Evolutionary conservation across 2,797 vertebrate species (phyloP), one percentile per base, ranked within the genome.

Genomic region (Sebastes kiyomatsui): DNA sequence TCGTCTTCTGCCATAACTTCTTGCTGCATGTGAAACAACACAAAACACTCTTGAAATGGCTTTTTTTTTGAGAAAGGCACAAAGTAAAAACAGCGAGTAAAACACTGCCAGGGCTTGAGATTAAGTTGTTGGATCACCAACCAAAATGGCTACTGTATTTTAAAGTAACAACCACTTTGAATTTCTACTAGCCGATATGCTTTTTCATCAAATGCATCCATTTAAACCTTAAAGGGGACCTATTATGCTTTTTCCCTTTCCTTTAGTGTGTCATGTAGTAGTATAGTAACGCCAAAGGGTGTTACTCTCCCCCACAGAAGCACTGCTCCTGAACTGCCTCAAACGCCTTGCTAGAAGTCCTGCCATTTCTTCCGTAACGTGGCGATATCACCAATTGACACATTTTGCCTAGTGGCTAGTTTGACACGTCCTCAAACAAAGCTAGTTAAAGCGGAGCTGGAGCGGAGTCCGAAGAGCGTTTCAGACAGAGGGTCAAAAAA

Each of bases 1-100:
- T 99, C 98, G 97, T 97, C 98, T 97, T 96, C 98, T 97, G 95
- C 98, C 98, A 97, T 98, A 99, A 97, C 97, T 99, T 97, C 98
- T 99, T 89, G 98, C 98, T 99, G 98, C 98, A 95, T 98, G 97
- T 97, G 95, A 99, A 97, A 98, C 96, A 96, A 97, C 96, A 98
- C 94, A 98, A 94, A 97, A 95, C 94, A 93, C 71, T 87, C 73
- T 92, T 95, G 71, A 93, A 80, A 86, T 67, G 59, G 46, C 30
- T 69, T 85, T 78, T 25, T 59, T 52, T 60, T n/a, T n/a, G 20
- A 52, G 2, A 62, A 42, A 25, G 16, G 22, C 68, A 79, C 56
- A 85, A 42, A 70, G 18, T 59, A 72, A 64, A 42, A 52, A 68
- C 2, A 68, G 30, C 25, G 60, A 69, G 9, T 55, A 27, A 67